Percentiles rank a stretch among this genome's conserved stretches.
Evolutionary conservation across 2,113 vertebrate genomes (phyloP).

Genomic region (Brachypodius melanocephalos): DNA sequence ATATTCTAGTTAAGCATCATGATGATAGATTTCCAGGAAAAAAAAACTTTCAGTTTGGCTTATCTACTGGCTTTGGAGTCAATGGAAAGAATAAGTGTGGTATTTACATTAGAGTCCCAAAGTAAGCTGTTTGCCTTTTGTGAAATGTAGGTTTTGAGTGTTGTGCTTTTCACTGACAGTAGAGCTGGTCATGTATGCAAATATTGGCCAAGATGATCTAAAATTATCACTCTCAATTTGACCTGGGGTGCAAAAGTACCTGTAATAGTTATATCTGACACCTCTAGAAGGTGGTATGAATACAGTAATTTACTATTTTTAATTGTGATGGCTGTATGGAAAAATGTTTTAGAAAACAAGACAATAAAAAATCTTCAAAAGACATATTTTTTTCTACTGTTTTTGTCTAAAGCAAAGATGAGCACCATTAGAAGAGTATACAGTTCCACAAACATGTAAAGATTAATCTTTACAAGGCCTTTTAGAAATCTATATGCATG

Average conservation of each 20-base stretch:
- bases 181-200: background rate
- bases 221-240: background rate
- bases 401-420: background rate
- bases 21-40: background rate
- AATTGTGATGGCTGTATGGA: background rate
- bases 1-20: background rate
- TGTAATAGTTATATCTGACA: background rate
- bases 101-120: background rate
- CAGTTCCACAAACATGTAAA: rapidly evolving
- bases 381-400: background rate
- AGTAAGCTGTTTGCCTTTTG: background rate
- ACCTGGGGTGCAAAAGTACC: background rate
- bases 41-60: background rate
- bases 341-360: background rate
- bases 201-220: background rate
- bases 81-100: background rate
- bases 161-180: background rate
- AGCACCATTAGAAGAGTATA: background rate
- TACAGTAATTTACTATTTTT: background rate
- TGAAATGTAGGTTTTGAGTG: background rate
- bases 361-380: background rate
- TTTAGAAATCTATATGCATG: background rate
- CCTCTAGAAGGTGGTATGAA: background rate
- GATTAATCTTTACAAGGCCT: background rate
- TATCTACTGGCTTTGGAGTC: background rate